These are phyloP conservation scores for Hyles lineata DNA, from an alignment of 2,888 invertebrate genomes.

Conservation along the genomic window DNA sequence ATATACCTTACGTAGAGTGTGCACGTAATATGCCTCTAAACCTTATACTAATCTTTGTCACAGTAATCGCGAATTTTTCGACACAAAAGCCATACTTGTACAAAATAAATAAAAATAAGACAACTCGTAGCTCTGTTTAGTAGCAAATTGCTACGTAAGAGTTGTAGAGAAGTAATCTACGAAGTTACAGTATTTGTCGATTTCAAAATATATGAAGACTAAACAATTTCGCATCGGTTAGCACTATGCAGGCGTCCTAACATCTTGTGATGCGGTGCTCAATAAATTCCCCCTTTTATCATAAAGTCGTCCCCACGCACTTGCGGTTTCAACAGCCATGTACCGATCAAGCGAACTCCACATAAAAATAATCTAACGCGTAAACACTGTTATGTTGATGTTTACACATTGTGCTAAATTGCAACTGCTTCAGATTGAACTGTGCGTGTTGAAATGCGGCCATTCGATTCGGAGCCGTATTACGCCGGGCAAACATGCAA, in stretches of 20 bases:
- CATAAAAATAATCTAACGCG: constrained; percentile 50
- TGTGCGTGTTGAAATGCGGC: constrained; percentile 80
- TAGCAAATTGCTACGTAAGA: too few species aligned
- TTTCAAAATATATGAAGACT: too few species aligned
- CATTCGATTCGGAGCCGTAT: constrained; percentile 72
- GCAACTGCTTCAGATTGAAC: constrained; percentile 67
- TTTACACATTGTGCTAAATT: constrained; percentile 69
- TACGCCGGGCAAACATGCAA: constrained; percentile 63
- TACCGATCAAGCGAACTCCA: constrained; percentile 52
- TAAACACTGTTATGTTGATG: constrained; percentile 59
- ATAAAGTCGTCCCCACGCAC: constrained; percentile 41
- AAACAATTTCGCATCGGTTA: neutral
- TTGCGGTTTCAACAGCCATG: constrained; percentile 52
- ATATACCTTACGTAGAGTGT: too few species aligned
- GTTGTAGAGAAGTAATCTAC: too few species aligned
- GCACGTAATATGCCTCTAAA: too few species aligned
- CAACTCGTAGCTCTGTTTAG: too few species aligned
- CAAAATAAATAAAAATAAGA: too few species aligned
- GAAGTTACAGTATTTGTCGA: too few species aligned
- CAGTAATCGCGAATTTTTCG: too few species aligned
- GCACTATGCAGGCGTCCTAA: neutral
- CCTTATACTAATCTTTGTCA: too few species aligned
- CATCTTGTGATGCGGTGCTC: constrained; percentile 30
- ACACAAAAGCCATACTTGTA: too few species aligned
- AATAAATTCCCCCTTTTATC: constrained; percentile 52